These are phyloP conservation scores for Lamprologus speciosus DNA, from an alignment of 2,113 vertebrate species.

Conservation along the genomic window DNA sequence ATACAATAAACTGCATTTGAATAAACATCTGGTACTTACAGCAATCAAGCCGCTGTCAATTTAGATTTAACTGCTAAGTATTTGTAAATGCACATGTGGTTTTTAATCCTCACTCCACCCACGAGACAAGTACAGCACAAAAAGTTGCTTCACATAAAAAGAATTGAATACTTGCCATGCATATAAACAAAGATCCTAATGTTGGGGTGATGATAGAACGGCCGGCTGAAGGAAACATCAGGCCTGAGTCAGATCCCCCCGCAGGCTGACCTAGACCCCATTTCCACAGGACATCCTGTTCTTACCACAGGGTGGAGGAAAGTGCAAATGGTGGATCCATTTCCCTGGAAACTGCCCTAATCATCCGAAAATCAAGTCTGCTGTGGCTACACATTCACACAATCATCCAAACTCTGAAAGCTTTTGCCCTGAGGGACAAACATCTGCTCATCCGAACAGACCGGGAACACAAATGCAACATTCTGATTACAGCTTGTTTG, in stretches of 20 bases:
- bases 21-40: background rate
- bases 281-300: conserved; percentile 29
- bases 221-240: background rate
- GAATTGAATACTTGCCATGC: background rate
- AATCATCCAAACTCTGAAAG: background rate
- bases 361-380: background rate
- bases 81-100: background rate
- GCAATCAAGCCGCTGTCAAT: background rate
- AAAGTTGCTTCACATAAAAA: background rate
- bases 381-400: background rate
- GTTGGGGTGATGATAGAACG: background rate
- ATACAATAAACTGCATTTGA: background rate
- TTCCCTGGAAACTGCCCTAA: background rate
- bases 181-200: background rate
- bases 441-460: background rate
- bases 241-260: conserved; percentile 12
- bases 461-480: background rate
- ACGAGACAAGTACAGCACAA: background rate
- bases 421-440: background rate
- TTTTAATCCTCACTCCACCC: background rate
- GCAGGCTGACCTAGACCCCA: background rate
- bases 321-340: background rate
- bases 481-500: background rate
- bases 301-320: background rate
- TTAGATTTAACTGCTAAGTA: background rate